phyloP scores from a whole-genome alignment of 2,888 invertebrate species.

The Herminia tarsipennalis region DNA sequence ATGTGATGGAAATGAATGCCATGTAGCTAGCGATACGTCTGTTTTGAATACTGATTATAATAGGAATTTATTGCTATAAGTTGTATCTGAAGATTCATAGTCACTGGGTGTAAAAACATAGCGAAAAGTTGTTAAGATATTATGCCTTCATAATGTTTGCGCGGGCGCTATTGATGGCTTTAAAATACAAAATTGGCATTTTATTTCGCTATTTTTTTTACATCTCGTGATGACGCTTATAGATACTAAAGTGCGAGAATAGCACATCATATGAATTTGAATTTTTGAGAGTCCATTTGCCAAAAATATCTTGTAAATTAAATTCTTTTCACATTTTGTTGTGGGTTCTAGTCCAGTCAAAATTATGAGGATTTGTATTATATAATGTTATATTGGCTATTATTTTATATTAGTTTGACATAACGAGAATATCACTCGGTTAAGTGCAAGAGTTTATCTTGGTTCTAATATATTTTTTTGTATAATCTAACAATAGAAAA shows the following conservation, averaged over 20 bases:
- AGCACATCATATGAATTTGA: conserved; percentile 33
- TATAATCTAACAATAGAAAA: conserved; percentile 80
- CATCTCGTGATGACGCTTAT: conserved; percentile 30
- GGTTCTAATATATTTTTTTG: conserved; percentile 73
- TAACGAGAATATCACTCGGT: conserved; percentile 59
- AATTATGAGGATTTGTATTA: conserved; percentile 70
- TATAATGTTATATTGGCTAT: conserved; percentile 71
- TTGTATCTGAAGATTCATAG: conserved; percentile 40
- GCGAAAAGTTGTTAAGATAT: conserved; percentile 45
- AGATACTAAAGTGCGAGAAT: conserved; percentile 21
- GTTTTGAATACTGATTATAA: conserved; percentile 50
- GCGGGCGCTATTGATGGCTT: conserved; percentile 46
- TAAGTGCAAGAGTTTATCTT: conserved; percentile 68
- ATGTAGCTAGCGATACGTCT: conserved; percentile 69
- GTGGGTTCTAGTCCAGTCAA: conserved; percentile 84
- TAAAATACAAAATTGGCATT: conserved; percentile 25
- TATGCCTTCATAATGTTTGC: conserved; percentile 41
- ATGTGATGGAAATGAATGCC: conserved; percentile 82
- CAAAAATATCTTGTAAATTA: conserved; percentile 62
- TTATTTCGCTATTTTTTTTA: conserved; percentile 35
- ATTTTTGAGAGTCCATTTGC: conserved; percentile 48
- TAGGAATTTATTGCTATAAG: conserved; percentile 44
- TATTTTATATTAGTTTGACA: conserved; percentile 52
- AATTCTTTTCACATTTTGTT: conserved; percentile 64
- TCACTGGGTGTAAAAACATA: conserved; percentile 46